Evolutionary conservation across 2,113 vertebrate species (phyloP), one percentile per base, ranked within the genome.

Genomic region (mouse (Mus musculus)): DNA sequence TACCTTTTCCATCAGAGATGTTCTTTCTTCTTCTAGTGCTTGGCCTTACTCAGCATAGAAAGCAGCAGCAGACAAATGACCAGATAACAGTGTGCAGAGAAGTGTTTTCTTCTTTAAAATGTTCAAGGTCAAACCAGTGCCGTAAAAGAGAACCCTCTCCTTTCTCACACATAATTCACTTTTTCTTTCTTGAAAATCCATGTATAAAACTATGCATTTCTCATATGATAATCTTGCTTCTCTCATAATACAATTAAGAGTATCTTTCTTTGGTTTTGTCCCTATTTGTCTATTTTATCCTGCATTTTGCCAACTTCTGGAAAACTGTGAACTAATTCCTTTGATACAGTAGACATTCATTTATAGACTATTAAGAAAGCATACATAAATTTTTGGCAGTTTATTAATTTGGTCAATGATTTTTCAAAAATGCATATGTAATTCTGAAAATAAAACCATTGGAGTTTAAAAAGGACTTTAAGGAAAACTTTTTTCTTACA

Each of bases 71-170:
- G 76, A 94, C 80, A 63, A 90, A 94, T 90, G 56, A n/a, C 33
- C 65, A 81, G n/a, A 14, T 63, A 28, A 93, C 28, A 3, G 0
- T 88, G 22, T 42, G 84, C 85, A 94, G 16, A 80, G 26, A 90
- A 81, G 52, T 92, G 73, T 93, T 94, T 49, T 49, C 49, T 49
- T 52, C 93, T 94, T 91, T 92, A 30, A 63, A 30, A 95, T 81
- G n/a, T 93, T n/a, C 63, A 85, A 72, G 26, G 42, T 67, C 0
- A 86, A 95, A 42, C 46, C 54, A 3, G 46, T 91, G 42, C 8
- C 33, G 88, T 93, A 95, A 95, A 73, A 4, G 13, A 20, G 1
- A 73, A 28, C 1, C 10, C 78, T 88, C 39, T 94, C 78, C 59
- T 65, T 85, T 88, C 30, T 61, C 33, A 78, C 52, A 78, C 80